These are phyloP conservation scores for Poicephalus gulielmi DNA, from an alignment of 2,113 vertebrate genomes.

Conservation along the genomic window DNA sequence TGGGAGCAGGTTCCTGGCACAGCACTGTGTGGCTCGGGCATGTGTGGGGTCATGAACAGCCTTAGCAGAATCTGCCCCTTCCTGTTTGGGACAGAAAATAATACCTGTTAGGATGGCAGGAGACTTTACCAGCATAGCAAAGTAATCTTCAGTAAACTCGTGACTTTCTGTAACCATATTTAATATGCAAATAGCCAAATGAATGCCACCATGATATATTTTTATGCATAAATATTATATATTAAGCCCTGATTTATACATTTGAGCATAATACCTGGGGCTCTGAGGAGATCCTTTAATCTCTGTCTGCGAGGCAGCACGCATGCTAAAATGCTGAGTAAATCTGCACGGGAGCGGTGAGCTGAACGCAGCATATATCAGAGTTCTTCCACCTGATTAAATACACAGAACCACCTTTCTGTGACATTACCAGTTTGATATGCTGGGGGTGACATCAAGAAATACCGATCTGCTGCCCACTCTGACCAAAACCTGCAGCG, in stretches of 20 bases:
- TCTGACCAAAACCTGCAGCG: accelerated
- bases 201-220: conserved; percentile 47
- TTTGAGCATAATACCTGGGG: conserved; percentile 56
- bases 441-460: not conserved
- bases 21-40: not conserved
- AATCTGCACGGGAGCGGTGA: conserved; percentile 46
- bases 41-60: accelerated
- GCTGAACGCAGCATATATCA: conserved; percentile 5
- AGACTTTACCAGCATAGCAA: not conserved
- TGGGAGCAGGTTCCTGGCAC: not conserved
- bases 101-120: not conserved
- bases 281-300: conserved; percentile 67
- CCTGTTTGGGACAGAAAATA: not conserved
- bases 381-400: conserved; percentile 13
- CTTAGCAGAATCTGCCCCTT: not conserved
- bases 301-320: conserved; percentile 47
- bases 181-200: conserved; percentile 56
- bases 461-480: not conserved
- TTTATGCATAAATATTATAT: conserved; percentile 65
- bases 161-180: conserved; percentile 33
- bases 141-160: conserved; percentile 22
- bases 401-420: conserved; percentile 20
- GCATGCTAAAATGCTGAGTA: conserved; percentile 38
- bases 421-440: not conserved
- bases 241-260: conserved; percentile 63